phyloP scores from a whole-genome alignment of 2,113 vertebrate genomes.

The Gymnobelideus leadbeateri region DNA sequence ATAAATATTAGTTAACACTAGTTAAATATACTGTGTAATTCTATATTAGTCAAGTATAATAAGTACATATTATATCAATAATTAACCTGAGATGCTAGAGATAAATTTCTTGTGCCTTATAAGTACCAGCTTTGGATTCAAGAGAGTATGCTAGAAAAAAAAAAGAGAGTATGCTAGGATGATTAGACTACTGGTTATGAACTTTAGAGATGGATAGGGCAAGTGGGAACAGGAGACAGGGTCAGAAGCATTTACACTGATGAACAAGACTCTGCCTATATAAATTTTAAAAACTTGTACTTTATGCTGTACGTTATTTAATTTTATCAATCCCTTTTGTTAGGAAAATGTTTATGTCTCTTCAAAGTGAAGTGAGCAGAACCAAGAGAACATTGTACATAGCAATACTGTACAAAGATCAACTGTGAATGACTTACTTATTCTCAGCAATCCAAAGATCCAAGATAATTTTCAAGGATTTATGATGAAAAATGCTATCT shows the following conservation, averaged over 20 bases:
- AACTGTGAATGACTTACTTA: neutral
- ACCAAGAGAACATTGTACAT: too few relatives aligned
- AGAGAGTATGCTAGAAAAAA: neutral
- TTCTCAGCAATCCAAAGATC: neutral
- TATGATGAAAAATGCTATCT: neutral
- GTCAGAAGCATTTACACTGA: neutral
- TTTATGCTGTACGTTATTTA: neutral
- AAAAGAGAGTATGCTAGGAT: neutral
- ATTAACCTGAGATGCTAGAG: neutral
- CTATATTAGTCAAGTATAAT: neutral
- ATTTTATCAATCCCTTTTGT: neutral
- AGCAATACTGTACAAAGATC: neutral
- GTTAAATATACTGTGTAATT: too few relatives aligned
- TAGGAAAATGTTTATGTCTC: neutral
- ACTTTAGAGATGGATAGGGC: neutral
- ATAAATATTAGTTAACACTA: neutral
- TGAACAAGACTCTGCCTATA: neutral
- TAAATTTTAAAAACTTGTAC: neutral
- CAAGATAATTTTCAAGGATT: neutral
- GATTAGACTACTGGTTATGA: neutral
- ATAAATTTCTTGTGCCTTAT: neutral
- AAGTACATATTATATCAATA: neutral
- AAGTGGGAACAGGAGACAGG: neutral
- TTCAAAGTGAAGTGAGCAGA: neutral
- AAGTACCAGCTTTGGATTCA: neutral